phyloP scores from a whole-genome alignment of 1,140 invertebrate species.

The Rhyzopertha dominica region DNA sequence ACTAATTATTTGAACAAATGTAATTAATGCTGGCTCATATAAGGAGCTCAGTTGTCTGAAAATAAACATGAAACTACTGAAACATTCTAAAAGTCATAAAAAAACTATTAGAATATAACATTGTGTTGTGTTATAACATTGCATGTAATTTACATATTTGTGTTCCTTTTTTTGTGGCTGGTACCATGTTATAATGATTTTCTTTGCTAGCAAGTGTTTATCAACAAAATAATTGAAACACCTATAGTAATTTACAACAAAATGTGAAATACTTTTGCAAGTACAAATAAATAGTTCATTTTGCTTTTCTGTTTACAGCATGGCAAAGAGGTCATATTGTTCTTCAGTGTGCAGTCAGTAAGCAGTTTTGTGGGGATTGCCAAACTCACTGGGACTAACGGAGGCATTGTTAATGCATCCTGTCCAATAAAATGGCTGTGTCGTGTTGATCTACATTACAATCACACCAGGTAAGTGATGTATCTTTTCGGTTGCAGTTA shows the following conservation, averaged over 20 bases:
- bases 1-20: too few relatives aligned
- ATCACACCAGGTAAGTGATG: constrained; percentile 23
- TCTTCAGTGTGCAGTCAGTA: constrained; percentile 24
- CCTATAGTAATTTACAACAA: constrained; percentile 2
- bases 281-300: not conserved
- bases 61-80: too few relatives aligned
- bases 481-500: not conserved
- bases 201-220: constrained; percentile 3
- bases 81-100: too few relatives aligned
- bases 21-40: too few relatives aligned
- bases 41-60: too few relatives aligned
- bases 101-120: too few relatives aligned
- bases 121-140: constrained; percentile 43
- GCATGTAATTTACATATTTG: constrained; percentile 19
- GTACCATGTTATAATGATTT: not conserved
- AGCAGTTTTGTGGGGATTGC: constrained; percentile 30
- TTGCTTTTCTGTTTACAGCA: constrained; percentile 19
- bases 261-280: not conserved
- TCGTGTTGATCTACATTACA: constrained; percentile 18
- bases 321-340: constrained; percentile 23
- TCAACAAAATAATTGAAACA: not conserved
- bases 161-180: constrained; percentile 1
- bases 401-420: constrained; percentile 15
- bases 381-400: constrained; percentile 17
- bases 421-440: constrained; percentile 24